Evolutionary conservation across 2,888 invertebrate genomes (phyloP), one percentile per base, ranked within the genome.

Genomic region (Yponomeuta cagnagella): DNA sequence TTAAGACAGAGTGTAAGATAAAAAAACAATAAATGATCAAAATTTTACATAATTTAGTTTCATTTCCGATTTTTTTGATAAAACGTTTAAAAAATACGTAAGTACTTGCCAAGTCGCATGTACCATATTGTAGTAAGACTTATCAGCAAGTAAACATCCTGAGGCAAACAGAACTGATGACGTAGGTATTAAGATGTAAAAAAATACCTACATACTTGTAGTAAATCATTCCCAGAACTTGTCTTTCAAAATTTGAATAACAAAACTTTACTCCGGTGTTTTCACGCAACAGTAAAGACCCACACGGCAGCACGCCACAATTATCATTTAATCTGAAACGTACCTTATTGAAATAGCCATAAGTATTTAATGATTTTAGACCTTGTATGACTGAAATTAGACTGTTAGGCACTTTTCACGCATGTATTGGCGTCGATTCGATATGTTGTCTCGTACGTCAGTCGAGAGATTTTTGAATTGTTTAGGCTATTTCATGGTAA

Each of bases 1-100:
- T 58, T 48, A 69, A 48, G 43, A 69, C 30, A 58, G 33, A 23
- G 15, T 58, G 69, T 69, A 69, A 69, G 69, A 63, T 69, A 63
- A 10, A 69, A 52, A 58, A 9, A 48, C 10, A 69, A 69, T 69
- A 69, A 69, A 68, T 12, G 12, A 63, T 48, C 15, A 69, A 48
- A 31, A 69, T 30, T 69, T 15, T 30, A 68, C 43, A 48, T 31
- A 4, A n/a, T 37, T 43, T 33, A 30, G 64, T 37, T 67, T 67
- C 12, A 67, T 33, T 67, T 65, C 5, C 12, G 5, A 65, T 31
- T 8, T 43, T 43, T 43, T 43, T 43, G 8, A 43, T 43, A 33
- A 2, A 33, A 33, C 33, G 1, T 33, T 2, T 33, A 33, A 33
- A 5, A 4, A 33, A 33, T 33, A 33, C 33, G 23, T 33, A 33